Conservation (phyloP, 2,797 vertebrate species). For the Saxicola maurus region DNA sequence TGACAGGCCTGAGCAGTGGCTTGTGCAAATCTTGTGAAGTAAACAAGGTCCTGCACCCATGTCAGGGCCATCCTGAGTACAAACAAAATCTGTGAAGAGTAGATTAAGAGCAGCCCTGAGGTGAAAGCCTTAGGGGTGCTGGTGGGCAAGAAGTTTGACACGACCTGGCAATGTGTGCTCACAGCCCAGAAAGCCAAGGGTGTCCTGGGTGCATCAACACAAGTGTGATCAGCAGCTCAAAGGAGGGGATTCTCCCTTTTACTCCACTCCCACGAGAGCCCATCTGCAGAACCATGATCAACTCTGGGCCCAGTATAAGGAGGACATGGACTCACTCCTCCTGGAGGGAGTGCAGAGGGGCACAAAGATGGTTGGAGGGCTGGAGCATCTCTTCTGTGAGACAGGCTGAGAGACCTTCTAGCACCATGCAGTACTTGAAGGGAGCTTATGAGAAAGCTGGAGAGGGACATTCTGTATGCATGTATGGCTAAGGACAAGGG, state of each 20-base stretch:
- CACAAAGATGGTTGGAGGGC: rapidly evolving
- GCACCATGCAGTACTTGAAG: background rate
- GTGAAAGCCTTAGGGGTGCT: background rate
- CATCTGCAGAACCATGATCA: background rate
- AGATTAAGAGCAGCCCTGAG: background rate
- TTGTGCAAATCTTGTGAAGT: background rate
- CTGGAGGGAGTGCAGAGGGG: background rate
- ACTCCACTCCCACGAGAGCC: background rate
- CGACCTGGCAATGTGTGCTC: background rate
- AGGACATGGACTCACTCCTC: background rate
- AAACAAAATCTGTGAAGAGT: background rate
- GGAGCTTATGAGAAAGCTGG: background rate
- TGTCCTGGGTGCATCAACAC: background rate
- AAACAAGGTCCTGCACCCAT: background rate
- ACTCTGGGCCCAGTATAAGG: background rate
- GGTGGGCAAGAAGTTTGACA: background rate
- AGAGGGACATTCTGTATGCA: background rate
- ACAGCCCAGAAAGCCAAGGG: background rate
- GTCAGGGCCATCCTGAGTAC: background rate
- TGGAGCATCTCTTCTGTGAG: background rate
- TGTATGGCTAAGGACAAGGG: background rate
- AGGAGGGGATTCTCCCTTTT: background rate
- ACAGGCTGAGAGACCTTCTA: background rate
- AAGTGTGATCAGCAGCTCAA: rapidly evolving
- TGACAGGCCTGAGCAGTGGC: background rate